Evolutionary conservation across 2,113 vertebrate species (phyloP), one percentile per base, ranked within the genome.

Genomic region (Crotalus helleri): DNA sequence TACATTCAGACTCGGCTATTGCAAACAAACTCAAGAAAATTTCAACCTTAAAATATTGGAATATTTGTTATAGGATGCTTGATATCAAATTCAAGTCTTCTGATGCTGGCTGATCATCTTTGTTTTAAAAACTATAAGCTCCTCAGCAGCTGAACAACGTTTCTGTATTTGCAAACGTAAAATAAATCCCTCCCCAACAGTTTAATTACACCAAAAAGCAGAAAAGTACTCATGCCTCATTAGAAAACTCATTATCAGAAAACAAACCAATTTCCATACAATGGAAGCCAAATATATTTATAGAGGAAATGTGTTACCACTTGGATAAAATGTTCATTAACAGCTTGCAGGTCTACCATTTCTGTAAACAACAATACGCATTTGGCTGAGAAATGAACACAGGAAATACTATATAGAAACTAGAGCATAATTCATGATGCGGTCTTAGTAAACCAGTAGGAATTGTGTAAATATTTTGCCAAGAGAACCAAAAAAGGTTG

Each of bases 301-400:
- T 69, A 92, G 90, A 91, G 89, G 92, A 90, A 89, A 57, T 0
- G 26, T 39, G 21, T 51, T 85, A 90, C 92, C 89, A 92, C 61
- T 69, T 93, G 33, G 58, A 51, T 94, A 89, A 2, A 8, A 93
- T 89, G 94, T 96, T 95, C 95, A 96, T 95, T 96, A 97, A 94
- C 92, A 96, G 96, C 93, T 95, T 92, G 94, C 92, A 97, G 96
- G 94, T 85, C 92, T 61, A 12, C 2, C 19, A 24, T 74, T 95
- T 94, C 93, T 96, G 44, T 29, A 94, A 96, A 94, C 5, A 95
- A 92, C 91, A 94, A 91, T 94, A 96, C 92, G 92, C 92, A 90
- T 93, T 96, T 96, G 95, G 94, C 96, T 97, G 94, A 96, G 94
- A 97, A 96, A 93, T 92, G 94, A 97, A 96, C 93, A 89, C 90